Base-by-base conservation (phyloP, 2,797 vertebrate species). In the Tympanoctomys barrerae region DNA sequence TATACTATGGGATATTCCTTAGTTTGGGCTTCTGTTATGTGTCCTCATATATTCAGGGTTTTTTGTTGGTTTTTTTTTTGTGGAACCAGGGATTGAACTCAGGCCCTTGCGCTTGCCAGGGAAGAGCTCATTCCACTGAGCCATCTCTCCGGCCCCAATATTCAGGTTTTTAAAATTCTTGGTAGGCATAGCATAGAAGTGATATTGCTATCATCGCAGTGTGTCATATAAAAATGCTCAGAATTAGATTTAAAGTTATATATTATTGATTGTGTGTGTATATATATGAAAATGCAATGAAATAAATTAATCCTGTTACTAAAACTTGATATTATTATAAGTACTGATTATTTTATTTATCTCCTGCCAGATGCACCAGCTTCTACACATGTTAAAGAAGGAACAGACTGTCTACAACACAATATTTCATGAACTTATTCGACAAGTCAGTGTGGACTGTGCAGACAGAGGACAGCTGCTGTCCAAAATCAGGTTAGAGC, bases 401-500 rank as follows among this genome's bases (percentile, higher is more conserved):
- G 99, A 99, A 95, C 99, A 99, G 98, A 99, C 98, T 89, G 99
- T 99, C 98, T 99, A 99, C 98, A 99, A 99, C 95, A 98, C 99
- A 0, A 97, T 99, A 81, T 99, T 99, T 97, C 99, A 99, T 89
- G 99, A 99, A 88, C 95, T 99, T 91, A 99, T 99, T 97, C 98
- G 99, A 68, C 99, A 99, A 98, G 99, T 99, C 98, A 99, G 98
- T 9, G 98, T 99, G 92, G 98, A 98, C 94, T 99, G 99, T 94
- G 96, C 97, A 4, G 99, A 99, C 94, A 99, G 99, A 98, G 99
- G 99, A 96, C 98, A 99, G 94, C 99, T 99, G 39, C 99, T 99
- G 9, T 99, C 99, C 36, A 99, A 99, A 97, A 98, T 99, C 98
- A 99, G 99, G 99, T 99, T 75, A 77, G 97, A 36, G 21, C 71